phyloP scores from a whole-genome alignment of 2,113 vertebrate species.

The Sinocyclocheilus rhinocerous region DNA sequence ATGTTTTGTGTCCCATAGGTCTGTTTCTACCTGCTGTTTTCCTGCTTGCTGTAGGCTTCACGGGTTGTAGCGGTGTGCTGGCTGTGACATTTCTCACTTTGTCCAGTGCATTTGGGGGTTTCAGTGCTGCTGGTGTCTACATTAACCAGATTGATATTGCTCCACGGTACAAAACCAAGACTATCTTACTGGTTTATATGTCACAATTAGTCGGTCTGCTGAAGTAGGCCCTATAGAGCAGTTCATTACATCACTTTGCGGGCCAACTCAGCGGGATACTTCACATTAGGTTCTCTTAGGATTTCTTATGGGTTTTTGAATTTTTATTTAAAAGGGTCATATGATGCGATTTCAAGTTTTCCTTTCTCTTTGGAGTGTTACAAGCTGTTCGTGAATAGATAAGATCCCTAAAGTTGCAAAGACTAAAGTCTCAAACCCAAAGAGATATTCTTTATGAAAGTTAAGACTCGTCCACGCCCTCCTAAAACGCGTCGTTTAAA shows the following conservation, averaged over 20 bases:
- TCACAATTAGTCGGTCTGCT: background rate
- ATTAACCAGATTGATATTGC: conserved; percentile 84
- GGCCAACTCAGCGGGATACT: background rate
- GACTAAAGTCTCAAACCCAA: too few species aligned
- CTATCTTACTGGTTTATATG: background rate
- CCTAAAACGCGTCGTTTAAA: too few species aligned
- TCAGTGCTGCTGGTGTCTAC: conserved; percentile 71
- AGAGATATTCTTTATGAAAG: too few species aligned
- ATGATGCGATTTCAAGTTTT: too few species aligned
- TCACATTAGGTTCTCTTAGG: background rate
- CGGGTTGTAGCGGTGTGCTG: conserved; percentile 68
- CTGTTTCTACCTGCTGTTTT: conserved; percentile 65
- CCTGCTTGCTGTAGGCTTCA: conserved; percentile 70
- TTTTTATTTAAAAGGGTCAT: background rate
- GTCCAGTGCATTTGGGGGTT: conserved; percentile 66
- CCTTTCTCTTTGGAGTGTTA: too few species aligned
- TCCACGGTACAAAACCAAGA: conserved; percentile 69
- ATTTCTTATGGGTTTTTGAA: too few species aligned
- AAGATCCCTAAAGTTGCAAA: too few species aligned
- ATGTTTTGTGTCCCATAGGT: conserved; percentile 60
- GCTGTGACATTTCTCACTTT: conserved; percentile 73
- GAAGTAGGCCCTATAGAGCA: background rate
- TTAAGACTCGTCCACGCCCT: too few species aligned
- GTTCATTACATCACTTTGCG: background rate
- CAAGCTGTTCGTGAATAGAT: too few species aligned